phyloP scores from a whole-genome alignment of 2,113 vertebrate genomes.

The Laticauda colubrina region DNA sequence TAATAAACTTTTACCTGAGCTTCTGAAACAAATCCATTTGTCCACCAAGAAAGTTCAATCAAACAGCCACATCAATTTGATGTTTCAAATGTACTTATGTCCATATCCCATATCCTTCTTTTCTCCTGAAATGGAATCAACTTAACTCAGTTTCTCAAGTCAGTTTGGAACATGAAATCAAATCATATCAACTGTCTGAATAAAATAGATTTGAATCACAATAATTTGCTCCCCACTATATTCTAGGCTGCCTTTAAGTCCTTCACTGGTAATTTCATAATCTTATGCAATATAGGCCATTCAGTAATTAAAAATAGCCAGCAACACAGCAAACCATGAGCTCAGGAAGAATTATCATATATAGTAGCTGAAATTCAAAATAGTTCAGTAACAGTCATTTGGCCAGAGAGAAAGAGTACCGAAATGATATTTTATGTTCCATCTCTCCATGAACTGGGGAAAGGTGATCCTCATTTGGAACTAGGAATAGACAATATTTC shows the following conservation, averaged over 20 bases:
- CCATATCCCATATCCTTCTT: neutral
- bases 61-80: neutral
- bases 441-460: neutral
- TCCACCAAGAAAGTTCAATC: neutral
- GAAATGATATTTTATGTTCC: neutral
- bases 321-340: neutral
- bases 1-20: neutral
- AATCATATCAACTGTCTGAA: neutral
- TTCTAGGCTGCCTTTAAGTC: neutral
- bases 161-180: neutral
- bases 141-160: neutral
- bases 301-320: neutral
- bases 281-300: neutral
- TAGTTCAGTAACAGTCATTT: neutral
- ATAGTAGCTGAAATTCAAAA: neutral
- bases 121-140: neutral
- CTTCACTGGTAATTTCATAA: neutral
- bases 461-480: neutral
- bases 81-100: neutral
- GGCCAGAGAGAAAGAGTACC: neutral
- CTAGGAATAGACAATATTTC: neutral
- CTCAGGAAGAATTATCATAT: neutral
- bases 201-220: neutral
- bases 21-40: neutral
- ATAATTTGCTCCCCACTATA: neutral